phyloP scores from a whole-genome alignment of 64 coral and sea anemone species.

The Pachyseris speciosa region DNA sequence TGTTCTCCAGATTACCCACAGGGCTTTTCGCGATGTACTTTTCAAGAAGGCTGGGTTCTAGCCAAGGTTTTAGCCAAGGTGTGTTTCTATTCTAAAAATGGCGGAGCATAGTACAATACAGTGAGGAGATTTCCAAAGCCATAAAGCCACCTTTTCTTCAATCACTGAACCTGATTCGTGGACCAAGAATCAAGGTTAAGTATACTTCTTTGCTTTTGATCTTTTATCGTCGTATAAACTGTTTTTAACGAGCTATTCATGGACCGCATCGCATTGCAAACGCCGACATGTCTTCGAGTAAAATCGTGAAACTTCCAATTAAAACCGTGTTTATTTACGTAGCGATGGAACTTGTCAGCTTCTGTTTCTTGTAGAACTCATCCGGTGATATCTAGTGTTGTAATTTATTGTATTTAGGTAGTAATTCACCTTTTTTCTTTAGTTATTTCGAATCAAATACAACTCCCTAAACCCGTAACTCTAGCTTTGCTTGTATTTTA shows the following conservation, averaged over 20 bases:
- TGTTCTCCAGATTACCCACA: slow-evolving; percentile 6
- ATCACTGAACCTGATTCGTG: slow-evolving; percentile 21
- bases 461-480: neutral
- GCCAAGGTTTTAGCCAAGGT: slow-evolving; percentile 18
- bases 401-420: neutral
- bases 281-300: neutral
- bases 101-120: slow-evolving; percentile 31
- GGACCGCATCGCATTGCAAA: neutral
- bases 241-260: neutral
- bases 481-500: neutral
- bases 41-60: slow-evolving; percentile 33
- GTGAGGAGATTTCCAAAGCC: slow-evolving; percentile 19
- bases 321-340: slow-evolving; percentile 6
- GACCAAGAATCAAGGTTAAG: neutral
- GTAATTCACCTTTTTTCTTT: neutral
- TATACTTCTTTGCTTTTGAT: neutral
- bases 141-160: slow-evolving; percentile 30
- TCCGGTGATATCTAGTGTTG: neutral
- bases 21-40: neutral
- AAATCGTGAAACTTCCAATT: slow-evolving; percentile 20
- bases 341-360: neutral
- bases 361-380: neutral
- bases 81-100: slow-evolving; percentile 46
- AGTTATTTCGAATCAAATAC: neutral
- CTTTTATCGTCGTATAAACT: neutral